phyloP scores from a whole-genome alignment of 2,888 invertebrate species.

The Machimus atricapillus region DNA sequence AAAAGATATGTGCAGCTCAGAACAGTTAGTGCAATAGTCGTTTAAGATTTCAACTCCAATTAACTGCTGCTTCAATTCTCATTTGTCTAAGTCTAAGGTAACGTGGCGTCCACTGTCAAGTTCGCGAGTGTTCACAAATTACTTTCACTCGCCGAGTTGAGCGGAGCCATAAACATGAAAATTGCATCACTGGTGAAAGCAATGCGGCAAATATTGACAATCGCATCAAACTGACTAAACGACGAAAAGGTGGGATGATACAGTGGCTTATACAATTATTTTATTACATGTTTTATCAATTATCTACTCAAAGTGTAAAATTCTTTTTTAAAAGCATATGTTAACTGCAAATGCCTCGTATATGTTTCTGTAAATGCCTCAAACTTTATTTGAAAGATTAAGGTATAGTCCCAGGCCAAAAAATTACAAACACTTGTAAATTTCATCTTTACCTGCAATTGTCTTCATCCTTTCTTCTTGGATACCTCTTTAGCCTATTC shows the following conservation, averaged over 20 bases:
- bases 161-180: neutral
- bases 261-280: neutral
- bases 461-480: no score
- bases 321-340: neutral
- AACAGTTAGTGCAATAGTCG: neutral
- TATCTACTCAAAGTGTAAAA: no score
- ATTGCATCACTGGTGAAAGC: conserved; percentile 22
- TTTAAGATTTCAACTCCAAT: neutral
- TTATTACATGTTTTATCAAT: neutral
- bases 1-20: neutral
- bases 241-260: neutral
- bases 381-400: no score
- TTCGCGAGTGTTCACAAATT: neutral
- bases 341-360: no score
- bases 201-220: neutral
- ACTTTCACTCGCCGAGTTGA: neutral
- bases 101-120: neutral
- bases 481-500: no score
- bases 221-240: neutral
- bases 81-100: neutral
- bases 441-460: no score
- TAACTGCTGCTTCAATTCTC: neutral
- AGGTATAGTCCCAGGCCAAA: no score
- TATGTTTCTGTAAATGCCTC: no score
- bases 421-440: no score